Evolutionary conservation across 2,888 invertebrate genomes (phyloP), one percentile per base, ranked within the genome.

Genomic region (Clunio marinus): DNA sequence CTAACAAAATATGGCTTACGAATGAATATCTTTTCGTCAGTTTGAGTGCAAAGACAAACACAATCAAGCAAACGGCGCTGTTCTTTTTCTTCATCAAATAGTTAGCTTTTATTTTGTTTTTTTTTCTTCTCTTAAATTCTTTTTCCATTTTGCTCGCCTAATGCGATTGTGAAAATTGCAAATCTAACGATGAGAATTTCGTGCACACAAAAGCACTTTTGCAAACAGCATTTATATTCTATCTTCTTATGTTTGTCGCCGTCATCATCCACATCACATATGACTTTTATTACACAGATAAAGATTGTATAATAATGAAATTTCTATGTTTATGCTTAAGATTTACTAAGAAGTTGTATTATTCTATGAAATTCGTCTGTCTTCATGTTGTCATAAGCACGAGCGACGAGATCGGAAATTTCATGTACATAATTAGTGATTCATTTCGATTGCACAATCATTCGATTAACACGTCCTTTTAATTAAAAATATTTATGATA

Each of bases 321-420:
- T 57, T 57, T 27, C 57, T 57, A 57, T 57, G 57, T 57, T 27
- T n/a, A n/a, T n/a, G n/a, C n/a, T n/a, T n/a, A n/a, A n/a, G n/a
- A n/a, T n/a, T n/a, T n/a, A n/a, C n/a, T n/a, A n/a, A n/a, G n/a
- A n/a, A n/a, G n/a, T n/a, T n/a, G n/a, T n/a, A n/a, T n/a, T n/a
- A n/a, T n/a, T n/a, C n/a, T n/a, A n/a, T n/a, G n/a, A n/a, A n/a
- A n/a, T n/a, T n/a, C n/a, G n/a, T n/a, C n/a, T n/a, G n/a, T n/a
- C n/a, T n/a, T n/a, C n/a, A n/a, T n/a, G n/a, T n/a, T n/a, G n/a
- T n/a, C n/a, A n/a, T n/a, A n/a, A n/a, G n/a, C n/a, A n/a, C n/a
- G n/a, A n/a, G n/a, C n/a, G n/a, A n/a, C n/a, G n/a, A n/a, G n/a
- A n/a, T n/a, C n/a, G n/a, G n/a, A n/a, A n/a, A n/a, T n/a, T n/a